phyloP scores from a whole-genome alignment of 2,888 invertebrate genomes.

The Diaperis boleti region DNA sequence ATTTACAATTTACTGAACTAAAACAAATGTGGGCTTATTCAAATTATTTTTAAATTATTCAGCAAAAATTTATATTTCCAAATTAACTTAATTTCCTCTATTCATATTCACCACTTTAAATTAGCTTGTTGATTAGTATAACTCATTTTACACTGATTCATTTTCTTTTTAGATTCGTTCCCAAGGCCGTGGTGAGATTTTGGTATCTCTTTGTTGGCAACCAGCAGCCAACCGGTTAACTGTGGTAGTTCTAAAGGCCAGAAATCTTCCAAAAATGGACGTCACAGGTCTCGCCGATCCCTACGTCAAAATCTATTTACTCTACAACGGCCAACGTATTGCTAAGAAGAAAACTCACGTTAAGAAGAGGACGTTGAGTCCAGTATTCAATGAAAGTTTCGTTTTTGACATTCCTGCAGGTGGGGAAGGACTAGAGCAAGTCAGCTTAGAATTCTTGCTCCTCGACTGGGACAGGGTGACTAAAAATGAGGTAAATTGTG shows the following conservation, averaged over 20 bases:
- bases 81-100: too few relatives aligned
- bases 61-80: too few relatives aligned
- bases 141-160: not conserved
- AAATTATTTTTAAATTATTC: too few relatives aligned
- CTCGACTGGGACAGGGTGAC: constrained; percentile 99
- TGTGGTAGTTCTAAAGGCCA: constrained; percentile 96
- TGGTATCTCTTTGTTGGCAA: constrained; percentile 98
- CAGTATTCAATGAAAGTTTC: constrained; percentile 99
- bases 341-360: constrained; percentile 99
- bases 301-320: constrained; percentile 95
- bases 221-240: constrained; percentile 96
- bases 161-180: constrained; percentile 79
- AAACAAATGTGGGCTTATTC: too few relatives aligned
- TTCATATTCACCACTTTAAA: too few relatives aligned
- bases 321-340: constrained; percentile 97
- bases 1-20: too few relatives aligned
- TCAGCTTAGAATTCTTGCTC: constrained; percentile 88
- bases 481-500: constrained; percentile 87
- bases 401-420: constrained; percentile 93
- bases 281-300: constrained; percentile 98
- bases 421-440: constrained; percentile 82
- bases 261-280: constrained; percentile 98
- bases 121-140: too few relatives aligned
- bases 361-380: constrained; percentile 96
- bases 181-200: constrained; percentile 93